Conservation (phyloP, 2,113 vertebrate genomes). For the Alexandromys fortis region DNA sequence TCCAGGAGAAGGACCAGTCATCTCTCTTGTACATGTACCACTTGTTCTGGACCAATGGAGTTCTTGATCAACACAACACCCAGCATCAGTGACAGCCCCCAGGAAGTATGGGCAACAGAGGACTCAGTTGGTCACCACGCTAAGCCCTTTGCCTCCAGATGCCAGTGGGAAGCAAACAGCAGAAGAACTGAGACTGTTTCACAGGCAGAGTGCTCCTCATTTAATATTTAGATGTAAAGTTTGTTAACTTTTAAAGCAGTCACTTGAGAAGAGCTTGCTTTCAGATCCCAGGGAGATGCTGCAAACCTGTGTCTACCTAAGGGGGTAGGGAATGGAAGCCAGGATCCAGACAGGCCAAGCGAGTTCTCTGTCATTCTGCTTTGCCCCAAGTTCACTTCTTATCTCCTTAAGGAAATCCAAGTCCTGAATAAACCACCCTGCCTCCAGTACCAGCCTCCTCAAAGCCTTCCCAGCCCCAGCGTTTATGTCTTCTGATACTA, state of each 20-base stretch:
- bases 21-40: background rate
- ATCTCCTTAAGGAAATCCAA: background rate
- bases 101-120: too few relatives aligned
- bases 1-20: background rate
- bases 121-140: too few relatives aligned
- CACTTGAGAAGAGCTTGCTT: background rate
- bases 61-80: background rate
- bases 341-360: background rate
- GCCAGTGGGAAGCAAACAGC: background rate
- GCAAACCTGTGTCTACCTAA: background rate
- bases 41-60: background rate
- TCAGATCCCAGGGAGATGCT: background rate
- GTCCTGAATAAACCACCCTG: background rate
- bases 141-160: background rate
- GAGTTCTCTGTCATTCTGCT: background rate
- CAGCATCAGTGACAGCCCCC: background rate
- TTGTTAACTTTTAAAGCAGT: background rate
- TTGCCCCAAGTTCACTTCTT: background rate
- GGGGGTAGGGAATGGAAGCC: background rate
- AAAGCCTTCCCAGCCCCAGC: accelerated
- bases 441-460: background rate
- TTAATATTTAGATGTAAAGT: conserved; percentile 1
- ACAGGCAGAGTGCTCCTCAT: background rate
- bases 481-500: background rate
- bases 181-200: background rate